phyloP scores from a whole-genome alignment of 2,113 vertebrate genomes.

The Amphiprion ocellaris region DNA sequence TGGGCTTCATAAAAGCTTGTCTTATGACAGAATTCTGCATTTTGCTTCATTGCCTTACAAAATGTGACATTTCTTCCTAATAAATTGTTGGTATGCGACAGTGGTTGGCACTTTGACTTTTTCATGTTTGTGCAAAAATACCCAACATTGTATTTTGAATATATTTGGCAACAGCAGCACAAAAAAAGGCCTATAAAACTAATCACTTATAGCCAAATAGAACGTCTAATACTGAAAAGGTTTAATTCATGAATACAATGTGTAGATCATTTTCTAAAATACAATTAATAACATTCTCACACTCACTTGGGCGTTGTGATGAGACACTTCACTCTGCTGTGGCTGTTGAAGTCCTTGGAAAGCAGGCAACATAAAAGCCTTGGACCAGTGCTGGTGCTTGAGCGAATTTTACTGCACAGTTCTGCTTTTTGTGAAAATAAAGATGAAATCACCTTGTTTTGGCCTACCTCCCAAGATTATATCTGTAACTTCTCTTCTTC shows the following conservation, averaged over 20 bases:
- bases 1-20: too few relatives aligned
- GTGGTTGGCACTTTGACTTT: too few relatives aligned
- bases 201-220: too few relatives aligned
- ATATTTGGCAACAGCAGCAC: too few relatives aligned
- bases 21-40: too few relatives aligned
- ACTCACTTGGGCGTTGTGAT: background rate
- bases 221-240: background rate
- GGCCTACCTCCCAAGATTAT: background rate
- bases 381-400: background rate
- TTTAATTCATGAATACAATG: background rate
- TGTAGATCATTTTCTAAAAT: background rate
- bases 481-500: constrained; percentile 8
- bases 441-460: constrained; percentile 19
- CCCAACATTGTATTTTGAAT: too few relatives aligned
- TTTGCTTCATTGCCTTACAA: too few relatives aligned
- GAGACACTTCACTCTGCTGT: background rate
- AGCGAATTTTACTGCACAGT: background rate
- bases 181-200: too few relatives aligned
- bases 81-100: too few relatives aligned
- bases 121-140: too few relatives aligned
- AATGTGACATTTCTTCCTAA: too few relatives aligned
- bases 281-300: background rate
- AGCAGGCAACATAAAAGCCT: background rate
- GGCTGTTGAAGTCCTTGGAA: background rate
- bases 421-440: constrained; percentile 29